Percentiles rank a stretch among this genome's conserved stretches.
Conservation (phyloP, 2,113 vertebrate genomes). For the Dasyprocta punctata region DNA sequence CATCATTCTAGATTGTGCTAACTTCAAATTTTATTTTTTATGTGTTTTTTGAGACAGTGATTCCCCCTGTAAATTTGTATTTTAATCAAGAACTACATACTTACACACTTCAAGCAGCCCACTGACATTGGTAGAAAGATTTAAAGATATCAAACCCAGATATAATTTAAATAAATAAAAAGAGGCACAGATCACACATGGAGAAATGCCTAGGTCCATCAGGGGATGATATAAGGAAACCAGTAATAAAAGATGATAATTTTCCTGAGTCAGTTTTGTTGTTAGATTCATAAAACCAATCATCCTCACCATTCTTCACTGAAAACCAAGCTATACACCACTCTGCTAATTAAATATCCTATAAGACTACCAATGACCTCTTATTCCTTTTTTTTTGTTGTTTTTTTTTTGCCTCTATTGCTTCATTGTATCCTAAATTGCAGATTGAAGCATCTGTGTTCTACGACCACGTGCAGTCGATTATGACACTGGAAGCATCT, state of each 20-base stretch:
- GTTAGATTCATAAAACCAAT: neutral
- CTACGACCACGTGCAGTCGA: neutral
- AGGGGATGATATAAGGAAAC: neutral
- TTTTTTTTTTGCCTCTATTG: neutral
- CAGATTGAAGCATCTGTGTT: neutral
- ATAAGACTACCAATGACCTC: neutral
- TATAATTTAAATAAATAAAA: conserved; percentile 30
- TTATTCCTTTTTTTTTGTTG: neutral
- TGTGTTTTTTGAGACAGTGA: neutral
- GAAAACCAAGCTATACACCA: neutral
- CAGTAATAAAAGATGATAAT: neutral
- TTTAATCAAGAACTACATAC: neutral
- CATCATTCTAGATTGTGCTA: neutral
- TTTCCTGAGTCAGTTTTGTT: conserved; percentile 26
- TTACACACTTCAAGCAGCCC: neutral
- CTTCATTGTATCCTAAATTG: neutral
- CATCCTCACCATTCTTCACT: neutral
- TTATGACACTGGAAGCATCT: neutral
- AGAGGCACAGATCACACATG: neutral
- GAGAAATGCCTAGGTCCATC: neutral
- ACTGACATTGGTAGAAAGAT: neutral
- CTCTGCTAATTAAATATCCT: neutral
- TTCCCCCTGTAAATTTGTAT: conserved; percentile 3
- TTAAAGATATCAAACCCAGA: conserved; percentile 24
- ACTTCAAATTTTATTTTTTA: neutral